Evolutionary conservation across 2,888 invertebrate species (phyloP).

Genomic region (Chalcis sispes): DNA sequence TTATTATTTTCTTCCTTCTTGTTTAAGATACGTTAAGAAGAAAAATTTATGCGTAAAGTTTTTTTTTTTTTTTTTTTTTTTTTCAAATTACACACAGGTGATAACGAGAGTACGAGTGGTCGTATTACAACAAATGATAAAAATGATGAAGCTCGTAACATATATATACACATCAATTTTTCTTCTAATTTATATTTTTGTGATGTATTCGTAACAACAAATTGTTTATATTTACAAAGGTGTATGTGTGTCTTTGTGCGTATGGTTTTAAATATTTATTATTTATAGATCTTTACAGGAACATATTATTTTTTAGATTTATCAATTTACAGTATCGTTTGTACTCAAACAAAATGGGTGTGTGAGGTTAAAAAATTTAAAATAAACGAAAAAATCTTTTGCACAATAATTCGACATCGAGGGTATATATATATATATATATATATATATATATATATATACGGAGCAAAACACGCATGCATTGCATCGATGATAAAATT

Average conservation of each 20-base stretch:
- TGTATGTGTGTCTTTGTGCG: slow-evolving; percentile 8
- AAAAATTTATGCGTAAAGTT: slow-evolving; percentile 25
- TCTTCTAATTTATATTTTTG: not conserved
- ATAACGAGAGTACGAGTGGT: too few relatives aligned
- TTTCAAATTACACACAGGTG: too few relatives aligned
- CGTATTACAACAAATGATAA: not conserved
- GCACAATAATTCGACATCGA: slow-evolving; percentile 10
- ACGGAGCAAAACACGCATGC: slow-evolving; percentile 24
- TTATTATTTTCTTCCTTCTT: slow-evolving; percentile 31
- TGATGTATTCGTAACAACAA: not conserved
- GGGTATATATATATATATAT: not conserved
- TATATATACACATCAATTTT: slow-evolving; percentile 1
- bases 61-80: not conserved
- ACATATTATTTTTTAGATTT: too few relatives aligned
- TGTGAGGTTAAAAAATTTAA: too few relatives aligned
- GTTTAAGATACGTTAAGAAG: slow-evolving; percentile 12
- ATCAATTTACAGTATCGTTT: too few relatives aligned
- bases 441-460: too few relatives aligned
- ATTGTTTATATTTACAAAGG: slow-evolving; percentile 42
- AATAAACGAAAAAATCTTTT: slow-evolving; percentile 18
- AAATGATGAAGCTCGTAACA: too few relatives aligned
- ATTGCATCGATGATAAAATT: slow-evolving; percentile 6
- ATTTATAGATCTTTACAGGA: too few relatives aligned
- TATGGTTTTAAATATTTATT: not conserved
- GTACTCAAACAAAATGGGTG: too few relatives aligned